These are phyloP conservation scores for Spisula solida DNA, from an alignment of 2,888 invertebrate genomes.

Conservation along the genomic window DNA sequence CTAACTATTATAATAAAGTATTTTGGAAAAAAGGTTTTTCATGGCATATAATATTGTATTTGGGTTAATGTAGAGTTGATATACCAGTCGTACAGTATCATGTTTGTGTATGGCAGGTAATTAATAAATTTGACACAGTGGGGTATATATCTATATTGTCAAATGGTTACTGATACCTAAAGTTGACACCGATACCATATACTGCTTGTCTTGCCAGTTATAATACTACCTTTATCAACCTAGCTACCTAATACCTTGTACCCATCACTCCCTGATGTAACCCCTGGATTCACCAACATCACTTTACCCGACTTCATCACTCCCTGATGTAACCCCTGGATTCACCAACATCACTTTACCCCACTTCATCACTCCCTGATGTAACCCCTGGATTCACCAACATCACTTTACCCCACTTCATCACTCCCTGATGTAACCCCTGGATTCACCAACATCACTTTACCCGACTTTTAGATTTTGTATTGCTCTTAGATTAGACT, in stretches of 20 bases:
- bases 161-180: not conserved
- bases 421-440: no score
- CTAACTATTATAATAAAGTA: no score
- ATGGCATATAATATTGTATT: not conserved
- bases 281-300: not conserved
- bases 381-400: no score
- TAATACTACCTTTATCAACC: constrained; percentile 1
- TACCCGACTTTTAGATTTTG: no score
- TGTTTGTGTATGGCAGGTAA: constrained; percentile 15
- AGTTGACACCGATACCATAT: not conserved
- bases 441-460: no score
- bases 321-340: not conserved
- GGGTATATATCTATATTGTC: constrained; percentile 21
- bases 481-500: no score
- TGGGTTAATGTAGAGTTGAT: not conserved
- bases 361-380: no score
- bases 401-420: no score
- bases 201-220: not conserved
- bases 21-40: not conserved
- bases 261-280: not conserved
- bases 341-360: not conserved
- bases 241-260: constrained; percentile 1
- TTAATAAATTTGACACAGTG: not conserved
- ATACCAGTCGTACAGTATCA: not conserved
- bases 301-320: no score